phyloP scores from a whole-genome alignment of 1,140 invertebrate genomes.

The Xylocopa sonorina region DNA sequence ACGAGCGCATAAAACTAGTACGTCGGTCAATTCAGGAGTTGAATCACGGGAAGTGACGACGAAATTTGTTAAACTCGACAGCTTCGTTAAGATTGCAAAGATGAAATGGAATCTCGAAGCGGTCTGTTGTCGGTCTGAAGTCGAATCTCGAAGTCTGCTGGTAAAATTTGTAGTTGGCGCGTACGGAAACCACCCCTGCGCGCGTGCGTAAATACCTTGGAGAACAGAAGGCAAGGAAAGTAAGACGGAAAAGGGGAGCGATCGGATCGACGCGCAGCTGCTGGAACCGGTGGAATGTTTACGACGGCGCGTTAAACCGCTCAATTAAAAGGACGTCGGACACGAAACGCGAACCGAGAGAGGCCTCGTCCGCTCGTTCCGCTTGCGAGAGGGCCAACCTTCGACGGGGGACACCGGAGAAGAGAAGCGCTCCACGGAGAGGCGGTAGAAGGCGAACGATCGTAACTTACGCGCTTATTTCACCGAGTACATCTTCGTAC shows the following conservation, averaged over 20 bases:
- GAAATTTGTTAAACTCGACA: too few relatives aligned
- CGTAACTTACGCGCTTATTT: slow-evolving; percentile 64
- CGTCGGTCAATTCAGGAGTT: too few relatives aligned
- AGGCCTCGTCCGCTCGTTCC: slow-evolving; percentile 1
- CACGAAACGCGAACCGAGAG: slow-evolving; percentile 32
- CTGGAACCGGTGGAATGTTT: slow-evolving; percentile 53
- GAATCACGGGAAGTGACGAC: too few relatives aligned
- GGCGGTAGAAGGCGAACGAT: slow-evolving; percentile 14
- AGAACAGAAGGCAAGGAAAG: background rate
- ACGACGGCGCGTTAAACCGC: slow-evolving; percentile 60
- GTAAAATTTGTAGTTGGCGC: too few relatives aligned
- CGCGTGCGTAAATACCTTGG: too few relatives aligned
- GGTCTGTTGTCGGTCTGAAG: too few relatives aligned
- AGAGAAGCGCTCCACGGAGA: background rate
- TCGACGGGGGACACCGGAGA: slow-evolving; percentile 1
- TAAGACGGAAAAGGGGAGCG: background rate
- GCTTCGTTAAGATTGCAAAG: too few relatives aligned
- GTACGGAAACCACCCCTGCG: too few relatives aligned
- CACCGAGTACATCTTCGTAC: slow-evolving; percentile 43
- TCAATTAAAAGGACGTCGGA: slow-evolving; percentile 63
- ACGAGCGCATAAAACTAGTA: too few relatives aligned
- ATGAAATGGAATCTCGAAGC: too few relatives aligned
- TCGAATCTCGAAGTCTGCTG: too few relatives aligned
- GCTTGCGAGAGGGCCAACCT: background rate
- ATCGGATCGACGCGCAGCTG: slow-evolving; percentile 51